Evolutionary conservation across 2,888 invertebrate species (phyloP).

Genomic region (Linyphia triangularis): DNA sequence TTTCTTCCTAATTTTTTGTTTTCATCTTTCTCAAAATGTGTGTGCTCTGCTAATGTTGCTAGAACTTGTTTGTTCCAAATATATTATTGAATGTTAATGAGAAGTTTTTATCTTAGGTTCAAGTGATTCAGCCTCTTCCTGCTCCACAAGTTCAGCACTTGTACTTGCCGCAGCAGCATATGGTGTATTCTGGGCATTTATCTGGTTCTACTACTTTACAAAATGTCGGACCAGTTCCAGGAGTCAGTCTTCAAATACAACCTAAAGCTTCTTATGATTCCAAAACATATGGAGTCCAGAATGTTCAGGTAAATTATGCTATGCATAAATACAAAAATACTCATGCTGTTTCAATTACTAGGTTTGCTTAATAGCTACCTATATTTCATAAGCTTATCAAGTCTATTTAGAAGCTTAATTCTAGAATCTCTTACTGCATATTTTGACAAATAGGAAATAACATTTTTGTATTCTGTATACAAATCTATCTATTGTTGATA

Average conservation of each 20-base stretch:
- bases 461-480: no score
- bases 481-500: no score
- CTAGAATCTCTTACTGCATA: no score
- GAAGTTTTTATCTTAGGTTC: slow-evolving; percentile 1
- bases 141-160: slow-evolving; percentile 4
- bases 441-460: no score
- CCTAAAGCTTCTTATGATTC: not conserved
- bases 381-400: no score
- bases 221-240: not conserved
- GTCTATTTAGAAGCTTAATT: no score
- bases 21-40: not conserved
- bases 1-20: not conserved
- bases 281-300: not conserved
- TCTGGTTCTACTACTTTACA: slow-evolving; percentile 6
- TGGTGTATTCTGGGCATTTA: slow-evolving; percentile 7
- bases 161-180: slow-evolving; percentile 20
- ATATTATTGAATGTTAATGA: no score
- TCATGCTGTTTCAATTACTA: not conserved
- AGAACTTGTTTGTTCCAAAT: not conserved
- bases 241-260: not conserved
- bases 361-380: not conserved
- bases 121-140: slow-evolving; percentile 15
- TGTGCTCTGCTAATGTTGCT: not conserved
- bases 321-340: no score
- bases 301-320: not conserved